Conservation (phyloP, 2,113 vertebrate species). For the Pelecanus crispus region DNA sequence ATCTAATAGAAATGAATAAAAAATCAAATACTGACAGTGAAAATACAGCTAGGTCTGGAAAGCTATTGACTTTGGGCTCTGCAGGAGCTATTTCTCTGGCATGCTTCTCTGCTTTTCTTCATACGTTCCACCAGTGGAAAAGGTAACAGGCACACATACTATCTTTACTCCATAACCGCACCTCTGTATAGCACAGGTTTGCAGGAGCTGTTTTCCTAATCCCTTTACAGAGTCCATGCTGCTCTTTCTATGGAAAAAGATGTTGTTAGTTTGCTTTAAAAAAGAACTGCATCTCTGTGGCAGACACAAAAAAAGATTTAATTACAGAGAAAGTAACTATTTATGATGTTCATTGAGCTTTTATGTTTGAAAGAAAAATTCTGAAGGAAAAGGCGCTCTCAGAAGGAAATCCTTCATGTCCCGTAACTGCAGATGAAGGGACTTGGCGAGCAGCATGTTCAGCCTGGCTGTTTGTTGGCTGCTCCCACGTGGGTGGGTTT, state of each 20-base stretch:
- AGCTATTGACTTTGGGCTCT: background rate
- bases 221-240: background rate
- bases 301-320: background rate
- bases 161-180: background rate
- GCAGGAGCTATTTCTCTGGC: background rate
- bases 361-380: background rate
- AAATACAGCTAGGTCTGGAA: background rate
- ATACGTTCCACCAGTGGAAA: background rate
- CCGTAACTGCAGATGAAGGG: background rate
- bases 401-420: background rate
- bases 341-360: background rate
- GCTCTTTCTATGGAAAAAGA: background rate
- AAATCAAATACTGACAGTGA: background rate
- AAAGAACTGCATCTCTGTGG: background rate
- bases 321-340: background rate
- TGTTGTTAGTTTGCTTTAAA: background rate
- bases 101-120: background rate
- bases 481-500: background rate
- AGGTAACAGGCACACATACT: background rate
- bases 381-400: background rate
- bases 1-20: background rate
- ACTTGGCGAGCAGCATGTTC: background rate
- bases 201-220: background rate
- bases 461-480: background rate
- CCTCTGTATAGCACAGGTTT: background rate